These are phyloP conservation scores for Petroica traversi DNA, from an alignment of 2,113 vertebrate genomes.

Conservation along the genomic window DNA sequence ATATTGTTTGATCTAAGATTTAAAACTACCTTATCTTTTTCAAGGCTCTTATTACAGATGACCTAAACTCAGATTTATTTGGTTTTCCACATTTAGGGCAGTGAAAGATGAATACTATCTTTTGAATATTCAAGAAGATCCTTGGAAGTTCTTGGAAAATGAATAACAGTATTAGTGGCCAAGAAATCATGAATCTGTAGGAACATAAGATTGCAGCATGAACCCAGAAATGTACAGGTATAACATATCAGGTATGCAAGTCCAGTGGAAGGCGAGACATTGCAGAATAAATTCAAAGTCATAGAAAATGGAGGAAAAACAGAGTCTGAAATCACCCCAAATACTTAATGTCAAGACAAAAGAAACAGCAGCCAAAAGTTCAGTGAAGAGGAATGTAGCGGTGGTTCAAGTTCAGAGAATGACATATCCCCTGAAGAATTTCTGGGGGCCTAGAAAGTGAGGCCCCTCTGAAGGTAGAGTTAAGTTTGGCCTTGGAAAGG, in stretches of 20 bases:
- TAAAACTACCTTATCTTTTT: background rate
- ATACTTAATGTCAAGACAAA: background rate
- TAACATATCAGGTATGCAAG: background rate
- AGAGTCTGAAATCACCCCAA: background rate
- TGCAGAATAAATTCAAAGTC: background rate
- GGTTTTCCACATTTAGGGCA: background rate
- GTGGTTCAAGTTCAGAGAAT: too few relatives aligned
- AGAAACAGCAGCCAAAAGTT: background rate
- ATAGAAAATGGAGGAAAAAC: background rate
- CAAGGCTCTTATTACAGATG: background rate
- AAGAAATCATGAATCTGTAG: background rate
- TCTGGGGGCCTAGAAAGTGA: too few relatives aligned
- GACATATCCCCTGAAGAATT: too few relatives aligned
- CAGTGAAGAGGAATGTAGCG: background rate
- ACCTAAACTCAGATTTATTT: background rate
- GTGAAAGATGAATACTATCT: background rate
- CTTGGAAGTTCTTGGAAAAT: background rate
- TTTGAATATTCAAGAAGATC: background rate
- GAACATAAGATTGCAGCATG: background rate
- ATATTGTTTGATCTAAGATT: background rate
- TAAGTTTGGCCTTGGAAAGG: too few relatives aligned
- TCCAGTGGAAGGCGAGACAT: background rate
- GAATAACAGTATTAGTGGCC: background rate
- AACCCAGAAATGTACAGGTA: background rate
- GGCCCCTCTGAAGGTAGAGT: too few relatives aligned